These are phyloP conservation scores for Synanthedon vespiformis DNA, from an alignment of 2,888 invertebrate genomes.

Conservation along the genomic window DNA sequence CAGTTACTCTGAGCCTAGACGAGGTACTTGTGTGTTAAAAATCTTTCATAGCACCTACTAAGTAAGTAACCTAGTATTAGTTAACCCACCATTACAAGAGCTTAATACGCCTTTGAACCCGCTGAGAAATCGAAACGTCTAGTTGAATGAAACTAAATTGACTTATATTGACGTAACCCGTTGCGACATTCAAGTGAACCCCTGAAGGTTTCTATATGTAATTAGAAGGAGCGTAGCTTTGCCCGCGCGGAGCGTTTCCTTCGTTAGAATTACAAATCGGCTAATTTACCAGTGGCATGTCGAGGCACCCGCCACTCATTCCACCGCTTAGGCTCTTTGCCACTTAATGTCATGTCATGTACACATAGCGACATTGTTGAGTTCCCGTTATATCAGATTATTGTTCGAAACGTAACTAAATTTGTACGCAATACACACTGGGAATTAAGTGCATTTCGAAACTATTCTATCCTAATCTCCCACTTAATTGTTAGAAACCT, in stretches of 20 bases:
- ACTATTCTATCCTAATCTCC: too few species aligned
- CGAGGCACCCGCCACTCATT: constrained; percentile 9
- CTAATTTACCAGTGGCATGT: constrained; percentile 23
- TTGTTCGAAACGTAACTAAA: not conserved
- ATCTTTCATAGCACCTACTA: too few species aligned
- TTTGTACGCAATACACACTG: too few species aligned
- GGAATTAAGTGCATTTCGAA: too few species aligned
- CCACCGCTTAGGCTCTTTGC: not conserved
- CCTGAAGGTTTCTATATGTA: constrained; percentile 1
- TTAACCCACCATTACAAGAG: too few species aligned
- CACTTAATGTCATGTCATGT: not conserved
- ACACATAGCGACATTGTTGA: not conserved
- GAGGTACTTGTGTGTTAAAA: too few species aligned
- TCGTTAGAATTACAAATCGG: constrained; percentile 36
- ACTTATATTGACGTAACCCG: constrained; percentile 11
- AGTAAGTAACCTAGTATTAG: too few species aligned
- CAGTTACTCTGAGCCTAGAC: too few species aligned
- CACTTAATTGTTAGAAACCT: too few species aligned
- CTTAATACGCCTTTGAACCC: constrained; percentile 4
- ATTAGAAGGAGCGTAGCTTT: constrained; percentile 1
- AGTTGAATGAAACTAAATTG: constrained; percentile 19
- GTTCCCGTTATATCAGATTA: not conserved
- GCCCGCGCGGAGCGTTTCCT: constrained; percentile 8
- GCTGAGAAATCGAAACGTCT: constrained; percentile 4
- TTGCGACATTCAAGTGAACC: not conserved